Base-by-base conservation (phyloP, 2,888 invertebrate species). In the Platycheirus albimanus region DNA sequence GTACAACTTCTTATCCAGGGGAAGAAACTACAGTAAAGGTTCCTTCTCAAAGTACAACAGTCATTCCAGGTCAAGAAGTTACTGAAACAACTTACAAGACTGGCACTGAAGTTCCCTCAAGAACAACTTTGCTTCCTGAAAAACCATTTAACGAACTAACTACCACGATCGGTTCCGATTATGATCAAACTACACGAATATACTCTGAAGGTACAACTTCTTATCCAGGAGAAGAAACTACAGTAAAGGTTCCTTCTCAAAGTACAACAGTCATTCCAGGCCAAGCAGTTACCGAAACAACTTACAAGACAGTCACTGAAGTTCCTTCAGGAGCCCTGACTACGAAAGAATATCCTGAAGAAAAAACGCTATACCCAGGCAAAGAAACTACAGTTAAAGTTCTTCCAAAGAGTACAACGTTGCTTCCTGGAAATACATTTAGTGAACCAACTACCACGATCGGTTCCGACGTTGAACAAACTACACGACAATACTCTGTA, bases 321-420 rank as follows among this genome's bases (percentile, higher is more conserved):
- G n/a, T 24, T 24, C 58, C 58, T 6, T 13, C 6, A 5, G 58
- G 38, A 52, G 17, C 38, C n/a, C n/a, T n/a, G 1, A 49, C 49
- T 20, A 38, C 58, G 5, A 7, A 7, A 51, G 11, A n/a, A 36
- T 36, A 45, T 45, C 4, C 45, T 3, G 13, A 13, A 24, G 70
- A 47, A 28, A 61, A 70, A 4, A 33, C 76, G 28, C 58, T 72
- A 11, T 51, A 56, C n/a, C 52, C 52, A 8, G 30, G 43, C 4
- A 43, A 10, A 19, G 54, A 20, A 49, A 47, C 24, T 1, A 28
- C 69, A 19, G 33, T 43, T 1, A 15, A 6, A 4, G 24, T 24
- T 24, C 24, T 6, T 24, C 6, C 24, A 4, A 4, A 3, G 3
- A 24, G 24, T 24, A 24, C 24, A 6, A 24, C 24, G n/a, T n/a